Conservation (phyloP, 2,113 vertebrate species). For the Falcunculus frontatus region DNA sequence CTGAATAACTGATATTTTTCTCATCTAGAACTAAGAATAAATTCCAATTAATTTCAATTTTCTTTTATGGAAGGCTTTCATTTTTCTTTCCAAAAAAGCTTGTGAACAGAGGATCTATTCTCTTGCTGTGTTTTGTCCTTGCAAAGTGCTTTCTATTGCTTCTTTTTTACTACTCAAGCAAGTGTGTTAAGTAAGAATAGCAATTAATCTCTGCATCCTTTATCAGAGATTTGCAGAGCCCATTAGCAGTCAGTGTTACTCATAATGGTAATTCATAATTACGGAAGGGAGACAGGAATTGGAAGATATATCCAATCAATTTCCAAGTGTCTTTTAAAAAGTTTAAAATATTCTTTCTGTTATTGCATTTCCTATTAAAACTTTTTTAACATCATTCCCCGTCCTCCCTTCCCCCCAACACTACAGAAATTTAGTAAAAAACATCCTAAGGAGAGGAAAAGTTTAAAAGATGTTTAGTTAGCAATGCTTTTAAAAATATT, state of each 20-base stretch:
- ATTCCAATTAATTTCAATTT: not conserved
- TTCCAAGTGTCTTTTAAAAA: not conserved
- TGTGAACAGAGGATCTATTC: not conserved
- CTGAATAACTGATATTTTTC: constrained; percentile 36
- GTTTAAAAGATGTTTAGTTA: not conserved
- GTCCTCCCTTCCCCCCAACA: fast-evolving
- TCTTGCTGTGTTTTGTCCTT: constrained; percentile 2
- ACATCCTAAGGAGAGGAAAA: not conserved
- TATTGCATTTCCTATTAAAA: not conserved
- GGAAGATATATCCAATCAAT: not conserved
- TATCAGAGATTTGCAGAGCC: not conserved
- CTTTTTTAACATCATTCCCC: not conserved
- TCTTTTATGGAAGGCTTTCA: not conserved
- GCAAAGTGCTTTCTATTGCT: not conserved
- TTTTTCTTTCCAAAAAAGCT: not conserved
- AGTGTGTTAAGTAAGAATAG: not conserved
- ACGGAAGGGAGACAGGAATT: not conserved
- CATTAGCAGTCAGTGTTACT: not conserved
- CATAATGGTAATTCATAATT: not conserved
- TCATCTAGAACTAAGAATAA: constrained; percentile 18
- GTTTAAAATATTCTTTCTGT: not conserved
- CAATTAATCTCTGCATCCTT: not conserved
- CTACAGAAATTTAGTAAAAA: not conserved
- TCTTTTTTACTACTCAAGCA: not conserved
- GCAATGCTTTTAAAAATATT: not conserved